These are phyloP conservation scores for Drusus annulatus DNA, from an alignment of 1,140 invertebrate genomes.

Conservation along the genomic window DNA sequence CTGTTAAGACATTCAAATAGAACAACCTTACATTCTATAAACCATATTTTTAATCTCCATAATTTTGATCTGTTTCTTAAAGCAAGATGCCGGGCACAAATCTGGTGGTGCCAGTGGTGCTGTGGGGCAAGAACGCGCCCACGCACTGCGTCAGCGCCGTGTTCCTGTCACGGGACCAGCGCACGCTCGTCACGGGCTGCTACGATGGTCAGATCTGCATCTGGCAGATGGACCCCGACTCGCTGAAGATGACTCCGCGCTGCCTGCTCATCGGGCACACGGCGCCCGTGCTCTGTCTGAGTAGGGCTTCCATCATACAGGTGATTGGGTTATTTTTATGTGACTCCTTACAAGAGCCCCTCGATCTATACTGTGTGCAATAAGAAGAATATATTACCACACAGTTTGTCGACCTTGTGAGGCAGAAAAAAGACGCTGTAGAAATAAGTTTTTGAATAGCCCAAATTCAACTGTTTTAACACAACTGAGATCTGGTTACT, in stretches of 20 bases:
- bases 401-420: too few relatives aligned
- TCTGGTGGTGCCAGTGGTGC: conserved; percentile 95
- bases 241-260: conserved; percentile 92
- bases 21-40: too few relatives aligned
- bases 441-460: too few relatives aligned
- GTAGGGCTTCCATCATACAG: conserved; percentile 82
- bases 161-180: conserved; percentile 92
- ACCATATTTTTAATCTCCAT: too few relatives aligned
- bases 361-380: too few relatives aligned
- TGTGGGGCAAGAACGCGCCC: conserved; percentile 96
- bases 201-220: conserved; percentile 98
- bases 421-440: too few relatives aligned
- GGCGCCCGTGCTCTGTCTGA: conserved; percentile 92
- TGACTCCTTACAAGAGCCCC: too few relatives aligned
- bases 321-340: conserved; percentile 61
- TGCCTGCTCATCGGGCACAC: conserved; percentile 97
- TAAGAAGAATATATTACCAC: too few relatives aligned
- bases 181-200: conserved; percentile 95
- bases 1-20: too few relatives aligned
- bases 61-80: too few relatives aligned
- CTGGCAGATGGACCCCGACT: conserved; percentile 90
- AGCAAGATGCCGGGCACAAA: conserved; percentile 86
- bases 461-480: too few relatives aligned
- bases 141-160: conserved; percentile 97
- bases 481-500: too few relatives aligned